A percentile compares a stretch with the other conserved stretches of the same genome.
Conservation (phyloP, 2,797 vertebrate species). For the Potorous gilbertii region DNA sequence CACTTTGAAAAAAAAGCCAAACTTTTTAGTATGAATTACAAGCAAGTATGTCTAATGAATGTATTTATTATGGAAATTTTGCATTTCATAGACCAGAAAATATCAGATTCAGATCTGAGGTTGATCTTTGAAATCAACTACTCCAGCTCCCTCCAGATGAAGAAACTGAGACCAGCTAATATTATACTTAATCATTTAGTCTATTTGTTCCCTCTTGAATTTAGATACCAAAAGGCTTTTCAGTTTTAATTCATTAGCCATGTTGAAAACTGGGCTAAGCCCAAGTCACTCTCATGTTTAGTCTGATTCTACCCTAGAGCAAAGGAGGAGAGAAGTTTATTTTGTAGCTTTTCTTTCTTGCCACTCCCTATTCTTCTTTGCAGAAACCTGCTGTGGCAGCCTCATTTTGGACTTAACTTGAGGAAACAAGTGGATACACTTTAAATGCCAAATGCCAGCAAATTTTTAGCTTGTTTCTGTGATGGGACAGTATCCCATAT, state of each 20-base stretch:
- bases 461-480: slow-evolving; percentile 12
- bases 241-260: background rate
- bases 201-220: background rate
- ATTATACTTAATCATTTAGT: background rate
- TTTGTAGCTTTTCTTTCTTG: background rate
- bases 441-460: slow-evolving; percentile 7
- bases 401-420: slow-evolving; percentile 28
- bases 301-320: background rate
- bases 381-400: background rate
- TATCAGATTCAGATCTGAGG: background rate
- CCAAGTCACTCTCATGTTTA: background rate
- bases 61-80: background rate
- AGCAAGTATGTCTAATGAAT: background rate
- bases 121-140: background rate
- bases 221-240: background rate
- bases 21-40: background rate
- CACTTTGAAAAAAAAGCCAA: background rate
- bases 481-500: background rate
- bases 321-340: background rate
- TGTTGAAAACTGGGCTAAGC: background rate
- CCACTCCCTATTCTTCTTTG: background rate
- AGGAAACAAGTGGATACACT: slow-evolving; percentile 1
- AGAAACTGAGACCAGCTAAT: background rate
- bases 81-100: background rate
- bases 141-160: background rate